Base-by-base conservation (phyloP, 1,140 invertebrate genomes). In the Melipona quadrifasciata region DNA sequence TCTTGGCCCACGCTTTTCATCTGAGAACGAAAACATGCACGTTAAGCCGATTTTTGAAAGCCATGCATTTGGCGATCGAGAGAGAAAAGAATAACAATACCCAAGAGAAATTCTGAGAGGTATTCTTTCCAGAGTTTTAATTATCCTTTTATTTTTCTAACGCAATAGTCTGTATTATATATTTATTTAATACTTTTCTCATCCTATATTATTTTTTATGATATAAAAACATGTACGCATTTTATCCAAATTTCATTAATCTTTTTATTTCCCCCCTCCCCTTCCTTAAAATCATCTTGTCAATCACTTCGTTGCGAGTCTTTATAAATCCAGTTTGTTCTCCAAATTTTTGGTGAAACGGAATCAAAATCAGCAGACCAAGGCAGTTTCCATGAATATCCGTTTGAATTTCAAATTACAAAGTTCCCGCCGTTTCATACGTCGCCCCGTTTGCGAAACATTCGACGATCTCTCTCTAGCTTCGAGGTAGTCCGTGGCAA, bases 1-100 rank as follows among this genome's bases (percentile, higher is more conserved):
- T 99, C 92, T 94, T 99, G 79, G 97, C 98, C 19, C 95, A 97
- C 88, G 97, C 97, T 34, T 93, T 96, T 58, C 95, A 95, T 85
- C 64, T 86, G 11, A 80, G 89, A n/a, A 64, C 53, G 6, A 88
- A 88, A 74, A 86, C 87, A 31, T 89, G 83, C 76, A 82, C 90
- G 39, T 53, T 93, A 19, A 21, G 39, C 11, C 80, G 84, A 72
- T 94, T 94, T 85, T 75, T 94, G 11, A 86, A 87, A 81, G 91
- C 93, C 2, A 94, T 94, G 93, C 90, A 92, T 73, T 55, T 89
- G n/a, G 88, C 91, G 11, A 89, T 94, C 80, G 71, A 88, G 84
- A 90, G 89, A 81, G 89, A 93, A 68, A 92, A 92, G 71, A 82
- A 90, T 75, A 85, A 91, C 19, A 73, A 39, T 3, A 19, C 27